Evolutionary conservation across 2,113 vertebrate genomes (phyloP).

Genomic region (Corythoichthys haematopterus): DNA sequence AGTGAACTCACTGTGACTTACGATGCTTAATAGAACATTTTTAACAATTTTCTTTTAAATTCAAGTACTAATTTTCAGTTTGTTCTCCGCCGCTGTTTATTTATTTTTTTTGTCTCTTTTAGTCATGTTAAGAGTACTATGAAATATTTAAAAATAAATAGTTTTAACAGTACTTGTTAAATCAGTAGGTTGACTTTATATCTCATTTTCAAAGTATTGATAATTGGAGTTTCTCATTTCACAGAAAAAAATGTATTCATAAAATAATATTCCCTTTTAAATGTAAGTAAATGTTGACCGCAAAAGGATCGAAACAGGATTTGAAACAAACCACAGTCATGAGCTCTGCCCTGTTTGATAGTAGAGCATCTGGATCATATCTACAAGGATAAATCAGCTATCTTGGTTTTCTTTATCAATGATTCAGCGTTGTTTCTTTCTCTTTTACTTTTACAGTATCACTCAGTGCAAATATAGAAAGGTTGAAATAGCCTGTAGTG

Average conservation of each 20-base stretch:
- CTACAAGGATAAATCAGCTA: background rate
- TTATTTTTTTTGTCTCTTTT: background rate
- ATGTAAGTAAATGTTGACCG: conserved; percentile 35
- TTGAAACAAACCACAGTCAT: conserved; percentile 44
- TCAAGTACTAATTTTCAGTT: no score
- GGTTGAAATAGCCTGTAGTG: background rate
- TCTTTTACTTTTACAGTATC: background rate
- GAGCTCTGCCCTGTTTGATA: conserved; percentile 32
- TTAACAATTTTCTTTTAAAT: no score
- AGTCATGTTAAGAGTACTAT: background rate
- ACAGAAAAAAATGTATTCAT: conserved; percentile 6
- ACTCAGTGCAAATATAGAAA: background rate
- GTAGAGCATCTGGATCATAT: background rate
- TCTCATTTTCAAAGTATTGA: conserved; percentile 6
- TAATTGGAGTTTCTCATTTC: background rate
- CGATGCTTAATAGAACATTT: no score
- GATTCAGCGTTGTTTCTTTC: background rate
- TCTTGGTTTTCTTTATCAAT: background rate
- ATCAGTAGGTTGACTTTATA: background rate
- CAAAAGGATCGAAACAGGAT: conserved; percentile 30
- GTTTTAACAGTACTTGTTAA: background rate
- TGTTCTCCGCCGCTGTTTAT: no score
- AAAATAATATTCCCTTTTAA: conserved; percentile 21
- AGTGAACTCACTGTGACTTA: no score
- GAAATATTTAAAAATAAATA: background rate